Evolutionary conservation across 2,113 vertebrate genomes (phyloP), one percentile per base, ranked within the genome.

Genomic region (Dipodomys spectabilis): DNA sequence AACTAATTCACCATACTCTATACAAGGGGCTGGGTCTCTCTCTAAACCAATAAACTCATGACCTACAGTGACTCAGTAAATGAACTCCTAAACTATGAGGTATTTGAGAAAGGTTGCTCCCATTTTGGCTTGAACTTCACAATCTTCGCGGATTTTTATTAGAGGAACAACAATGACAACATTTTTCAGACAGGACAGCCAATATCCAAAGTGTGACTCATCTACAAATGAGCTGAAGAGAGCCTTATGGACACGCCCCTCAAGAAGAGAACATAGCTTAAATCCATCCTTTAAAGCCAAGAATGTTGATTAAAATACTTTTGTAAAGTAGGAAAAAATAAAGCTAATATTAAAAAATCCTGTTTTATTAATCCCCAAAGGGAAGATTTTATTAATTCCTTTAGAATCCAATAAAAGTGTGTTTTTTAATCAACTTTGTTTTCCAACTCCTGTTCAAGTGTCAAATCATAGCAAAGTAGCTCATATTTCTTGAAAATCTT

Each of bases 361-460:
- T 94, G 80, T 86, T 94, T 97, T 97, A 96, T 97, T 96, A 95
- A 94, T 95, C 96, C 96, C 95, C 94, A 97, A 94, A 97, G 96
- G 96, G 82, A 96, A 62, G 32, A 95, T 97, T 97, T 97, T 96
- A 97, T 97, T 97, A 97, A 97, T 96, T 94, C 94, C 85, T 96
- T 96, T 95, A 93, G 94, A 96, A 96, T 97, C 97, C 97, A 97
- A 97, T 97, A 97, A 97, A 95, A 97, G 82, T 92, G 15, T 88
- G 57, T 87, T 94, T 96, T 94, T 96, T 96, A 97, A 97, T 97
- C 94, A 97, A 95, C 72, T 96, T 95, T 97, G 96, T 97, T 97
- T 97, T 93, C 81, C 62, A 90, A 67, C 83, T 93, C n/a, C 67
- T 90, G 79, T 25, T 49, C 82, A 88, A 93, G 87, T 94, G 80